Evolutionary conservation across 2,888 invertebrate species (phyloP).

Genomic region (Nomada fucata): DNA sequence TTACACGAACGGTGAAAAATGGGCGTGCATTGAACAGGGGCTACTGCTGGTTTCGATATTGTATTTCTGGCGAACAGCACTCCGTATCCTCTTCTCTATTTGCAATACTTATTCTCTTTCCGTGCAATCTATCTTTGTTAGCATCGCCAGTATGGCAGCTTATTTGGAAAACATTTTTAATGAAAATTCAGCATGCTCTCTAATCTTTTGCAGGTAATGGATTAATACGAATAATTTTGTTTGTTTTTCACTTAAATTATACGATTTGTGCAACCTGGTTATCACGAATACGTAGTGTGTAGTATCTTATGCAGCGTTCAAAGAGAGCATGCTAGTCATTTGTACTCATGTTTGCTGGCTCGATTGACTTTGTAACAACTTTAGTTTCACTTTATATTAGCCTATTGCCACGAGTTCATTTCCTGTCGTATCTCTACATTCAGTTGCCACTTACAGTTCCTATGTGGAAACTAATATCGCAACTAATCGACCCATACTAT

Average conservation of each 20-base stretch:
- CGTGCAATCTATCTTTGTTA: background rate
- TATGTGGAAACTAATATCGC: slow-evolving; percentile 35
- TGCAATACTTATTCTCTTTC: no score
- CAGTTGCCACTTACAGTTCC: slow-evolving; percentile 6
- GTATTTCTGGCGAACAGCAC: no score
- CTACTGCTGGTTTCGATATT: no score
- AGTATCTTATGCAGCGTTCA: slow-evolving; percentile 36
- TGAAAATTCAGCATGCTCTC: no score
- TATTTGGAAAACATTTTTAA: no score
- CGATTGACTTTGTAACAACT: slow-evolving; percentile 65
- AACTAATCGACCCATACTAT: slow-evolving; percentile 33
- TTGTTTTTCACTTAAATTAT: no score
- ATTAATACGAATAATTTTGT: no score
- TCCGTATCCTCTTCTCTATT: no score
- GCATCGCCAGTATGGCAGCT: background rate
- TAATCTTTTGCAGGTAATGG: no score
- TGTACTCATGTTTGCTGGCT: slow-evolving; percentile 33
- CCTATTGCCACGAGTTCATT: slow-evolving; percentile 61
- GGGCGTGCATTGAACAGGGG: no score
- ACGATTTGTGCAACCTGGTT: slow-evolving; percentile 6
- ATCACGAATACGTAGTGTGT: slow-evolving; percentile 30
- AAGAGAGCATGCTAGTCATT: slow-evolving; percentile 5
- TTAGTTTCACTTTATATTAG: slow-evolving; percentile 65
- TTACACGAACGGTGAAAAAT: background rate
- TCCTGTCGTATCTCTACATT: slow-evolving; percentile 30